Evolutionary conservation across 2,888 invertebrate genomes (phyloP).

Genomic region (Epinotia nisella): DNA sequence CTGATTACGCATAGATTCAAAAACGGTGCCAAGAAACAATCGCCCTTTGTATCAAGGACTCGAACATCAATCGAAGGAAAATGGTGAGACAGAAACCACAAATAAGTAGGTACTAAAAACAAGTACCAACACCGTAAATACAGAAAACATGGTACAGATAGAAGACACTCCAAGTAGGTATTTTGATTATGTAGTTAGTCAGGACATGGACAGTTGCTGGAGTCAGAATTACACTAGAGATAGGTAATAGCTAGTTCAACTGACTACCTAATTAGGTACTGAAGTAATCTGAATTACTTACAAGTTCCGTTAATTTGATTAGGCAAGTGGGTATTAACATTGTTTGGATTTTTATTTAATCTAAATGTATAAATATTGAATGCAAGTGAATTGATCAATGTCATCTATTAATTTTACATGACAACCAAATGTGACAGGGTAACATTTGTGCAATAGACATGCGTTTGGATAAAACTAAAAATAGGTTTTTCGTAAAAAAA

Average conservation of each 20-base stretch:
- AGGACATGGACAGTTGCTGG: neutral
- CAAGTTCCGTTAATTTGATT: conserved; percentile 32
- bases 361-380: conserved; percentile 20
- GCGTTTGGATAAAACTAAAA: neutral
- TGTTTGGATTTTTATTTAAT: conserved; percentile 17
- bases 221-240: neutral
- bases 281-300: conserved; percentile 12
- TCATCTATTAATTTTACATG: conserved; percentile 30
- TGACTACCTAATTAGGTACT: neutral
- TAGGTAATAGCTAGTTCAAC: neutral
- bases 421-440: conserved; percentile 32
- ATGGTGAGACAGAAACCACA: neutral
- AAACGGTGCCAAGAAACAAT: too few relatives aligned
- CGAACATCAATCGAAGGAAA: too few relatives aligned
- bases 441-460: conserved; percentile 9
- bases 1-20: too few relatives aligned
- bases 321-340: conserved; percentile 33
- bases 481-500: neutral
- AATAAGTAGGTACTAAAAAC: too few relatives aligned
- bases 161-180: neutral
- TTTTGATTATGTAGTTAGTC: too few relatives aligned
- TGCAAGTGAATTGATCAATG: conserved; percentile 22
- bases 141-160: neutral
- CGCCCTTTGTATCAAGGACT: too few relatives aligned
- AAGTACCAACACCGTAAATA: neutral